phyloP scores from a whole-genome alignment of 2,888 invertebrate genomes.

The Trichogramma evanescens region DNA sequence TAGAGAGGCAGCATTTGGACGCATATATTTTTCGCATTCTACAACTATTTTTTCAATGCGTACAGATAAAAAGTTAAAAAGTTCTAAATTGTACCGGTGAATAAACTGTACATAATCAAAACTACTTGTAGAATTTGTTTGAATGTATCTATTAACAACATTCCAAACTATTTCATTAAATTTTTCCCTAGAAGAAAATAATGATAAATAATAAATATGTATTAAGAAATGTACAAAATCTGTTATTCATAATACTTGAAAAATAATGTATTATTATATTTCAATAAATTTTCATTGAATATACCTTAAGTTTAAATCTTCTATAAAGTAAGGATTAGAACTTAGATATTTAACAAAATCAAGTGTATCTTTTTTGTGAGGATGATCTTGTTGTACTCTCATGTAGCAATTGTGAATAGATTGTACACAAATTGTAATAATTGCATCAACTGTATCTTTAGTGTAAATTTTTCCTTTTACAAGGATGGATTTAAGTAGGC shows the following conservation, averaged over 20 bases:
- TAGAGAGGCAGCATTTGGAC: conserved; percentile 32
- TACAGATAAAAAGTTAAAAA: conserved; percentile 28
- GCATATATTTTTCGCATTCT: conserved; percentile 31
- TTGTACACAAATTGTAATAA: conserved; percentile 32
- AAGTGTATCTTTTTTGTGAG: conserved; percentile 36
- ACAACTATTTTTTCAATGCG: conserved; percentile 31
- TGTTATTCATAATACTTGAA: conserved; percentile 6
- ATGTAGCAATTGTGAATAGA: conserved; percentile 36
- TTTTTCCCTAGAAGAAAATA: conserved; percentile 30
- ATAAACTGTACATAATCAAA: conserved; percentile 37
- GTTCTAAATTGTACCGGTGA: conserved; percentile 22
- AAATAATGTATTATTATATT: conserved; percentile 1
- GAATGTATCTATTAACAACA: conserved; percentile 29
- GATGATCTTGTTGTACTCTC: conserved; percentile 39
- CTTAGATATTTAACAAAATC: conserved; percentile 33
- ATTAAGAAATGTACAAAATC: background rate
- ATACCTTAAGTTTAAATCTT: conserved; percentile 31
- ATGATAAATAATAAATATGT: too few species aligned
- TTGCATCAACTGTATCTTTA: conserved; percentile 29
- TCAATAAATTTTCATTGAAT: background rate
- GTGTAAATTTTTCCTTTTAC: conserved; percentile 30
- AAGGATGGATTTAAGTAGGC: conserved; percentile 33
- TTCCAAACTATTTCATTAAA: conserved; percentile 26
- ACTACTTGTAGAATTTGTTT: conserved; percentile 27
- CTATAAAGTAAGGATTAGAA: conserved; percentile 32